These are phyloP conservation scores for Dromiciops gliroides DNA, from an alignment of 2,113 vertebrate genomes.

Conservation along the genomic window DNA sequence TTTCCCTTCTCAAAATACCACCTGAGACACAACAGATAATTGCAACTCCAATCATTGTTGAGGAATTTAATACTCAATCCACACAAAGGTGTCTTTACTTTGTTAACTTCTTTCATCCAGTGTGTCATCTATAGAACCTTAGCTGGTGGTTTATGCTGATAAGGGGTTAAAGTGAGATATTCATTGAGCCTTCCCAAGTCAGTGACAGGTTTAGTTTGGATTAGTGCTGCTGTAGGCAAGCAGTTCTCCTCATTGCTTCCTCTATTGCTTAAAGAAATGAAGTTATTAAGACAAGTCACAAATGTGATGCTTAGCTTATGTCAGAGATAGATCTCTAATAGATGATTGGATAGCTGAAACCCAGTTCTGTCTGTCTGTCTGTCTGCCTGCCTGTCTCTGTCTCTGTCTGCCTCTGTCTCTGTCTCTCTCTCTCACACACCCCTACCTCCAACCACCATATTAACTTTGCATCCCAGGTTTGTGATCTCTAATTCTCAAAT, in stretches of 20 bases:
- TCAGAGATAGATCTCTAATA: neutral
- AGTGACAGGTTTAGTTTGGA: neutral
- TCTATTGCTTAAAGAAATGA: neutral
- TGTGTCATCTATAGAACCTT: neutral
- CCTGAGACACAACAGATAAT: neutral
- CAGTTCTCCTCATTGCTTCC: neutral
- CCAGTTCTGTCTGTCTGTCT: too few relatives aligned
- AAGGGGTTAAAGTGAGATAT: neutral
- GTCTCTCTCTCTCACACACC: too few relatives aligned
- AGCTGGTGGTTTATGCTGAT: neutral
- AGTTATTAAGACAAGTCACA: neutral
- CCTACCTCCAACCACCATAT: too few relatives aligned
- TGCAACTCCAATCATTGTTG: neutral
- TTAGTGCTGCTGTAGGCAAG: neutral
- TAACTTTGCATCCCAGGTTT: neutral
- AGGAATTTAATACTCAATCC: neutral
- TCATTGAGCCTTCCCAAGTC: neutral
- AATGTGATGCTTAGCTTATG: neutral
- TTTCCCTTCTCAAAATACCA: neutral
- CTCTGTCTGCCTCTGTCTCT: too few relatives aligned
- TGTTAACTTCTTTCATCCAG: neutral
- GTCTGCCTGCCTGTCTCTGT: too few relatives aligned
- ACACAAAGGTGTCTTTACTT: neutral
- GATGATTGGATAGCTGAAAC: neutral
- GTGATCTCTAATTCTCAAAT: neutral